These are phyloP conservation scores for Hirtodrosophila trivittata DNA, from an alignment of 2,888 invertebrate genomes.

Conservation along the genomic window DNA sequence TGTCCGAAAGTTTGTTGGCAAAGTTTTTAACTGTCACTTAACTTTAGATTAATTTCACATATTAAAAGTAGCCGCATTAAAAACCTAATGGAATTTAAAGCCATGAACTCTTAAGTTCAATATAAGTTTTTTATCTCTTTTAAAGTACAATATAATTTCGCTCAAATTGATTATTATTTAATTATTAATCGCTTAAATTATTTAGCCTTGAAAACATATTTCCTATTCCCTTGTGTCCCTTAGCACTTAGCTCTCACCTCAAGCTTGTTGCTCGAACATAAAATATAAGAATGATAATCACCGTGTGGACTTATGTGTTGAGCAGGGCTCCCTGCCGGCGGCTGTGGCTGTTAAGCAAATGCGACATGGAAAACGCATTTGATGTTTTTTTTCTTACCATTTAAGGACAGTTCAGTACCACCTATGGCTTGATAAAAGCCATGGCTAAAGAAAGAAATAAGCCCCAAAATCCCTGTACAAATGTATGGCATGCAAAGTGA, in stretches of 20 bases:
- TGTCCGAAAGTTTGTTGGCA: slow-evolving; percentile 12
- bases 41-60: slow-evolving; percentile 9
- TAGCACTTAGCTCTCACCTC: no score
- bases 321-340: slow-evolving; percentile 8
- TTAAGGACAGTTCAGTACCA: slow-evolving; percentile 22
- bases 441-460: slow-evolving; percentile 15
- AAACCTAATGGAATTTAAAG: slow-evolving; percentile 6
- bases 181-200: no score
- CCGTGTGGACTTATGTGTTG: slow-evolving; percentile 10
- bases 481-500: slow-evolving; percentile 28
- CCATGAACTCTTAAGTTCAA: no score
- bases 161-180: no score
- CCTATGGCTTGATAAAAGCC: slow-evolving; percentile 20
- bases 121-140: no score
- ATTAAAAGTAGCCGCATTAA: neutral
- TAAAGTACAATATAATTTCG: no score
- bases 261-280: slow-evolving; percentile 26
- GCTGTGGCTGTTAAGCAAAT: slow-evolving; percentile 31
- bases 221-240: no score
- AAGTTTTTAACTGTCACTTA: slow-evolving; percentile 28
- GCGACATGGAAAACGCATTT: slow-evolving; percentile 69
- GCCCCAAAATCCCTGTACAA: slow-evolving; percentile 30
- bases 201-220: no score
- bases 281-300: slow-evolving; percentile 9
- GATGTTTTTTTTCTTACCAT: slow-evolving; percentile 11